Percentiles rank a stretch among this genome's conserved stretches.
Conservation (phyloP, 2,888 invertebrate species). For the Andrena chrysosceles region DNA sequence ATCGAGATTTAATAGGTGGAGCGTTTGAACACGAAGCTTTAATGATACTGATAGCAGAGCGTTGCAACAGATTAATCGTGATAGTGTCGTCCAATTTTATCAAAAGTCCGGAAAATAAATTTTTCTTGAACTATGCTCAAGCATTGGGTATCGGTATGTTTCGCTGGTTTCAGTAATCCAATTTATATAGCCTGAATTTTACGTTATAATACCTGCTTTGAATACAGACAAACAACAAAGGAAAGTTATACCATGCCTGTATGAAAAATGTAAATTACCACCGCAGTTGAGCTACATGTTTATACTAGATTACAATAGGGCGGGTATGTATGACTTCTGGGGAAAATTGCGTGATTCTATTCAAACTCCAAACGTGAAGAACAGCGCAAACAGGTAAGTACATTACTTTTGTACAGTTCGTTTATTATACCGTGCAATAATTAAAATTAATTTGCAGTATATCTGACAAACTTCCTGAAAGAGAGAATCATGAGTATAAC, state of each 20-base stretch:
- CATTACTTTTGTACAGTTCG: neutral
- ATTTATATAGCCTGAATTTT: neutral
- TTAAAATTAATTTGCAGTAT: slow-evolving; percentile 13
- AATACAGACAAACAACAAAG: slow-evolving; percentile 86
- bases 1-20: slow-evolving; percentile 90
- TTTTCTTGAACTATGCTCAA: slow-evolving; percentile 93
- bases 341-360: slow-evolving; percentile 88
- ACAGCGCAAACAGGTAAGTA: neutral
- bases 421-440: neutral
- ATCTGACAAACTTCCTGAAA: neutral
- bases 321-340: slow-evolving; percentile 90
- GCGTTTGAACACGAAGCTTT: slow-evolving; percentile 91
- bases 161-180: neutral
- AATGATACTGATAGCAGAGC: slow-evolving; percentile 90
- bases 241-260: slow-evolving; percentile 91
- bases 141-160: slow-evolving; percentile 91
- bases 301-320: slow-evolving; percentile 87
- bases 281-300: slow-evolving; percentile 89
- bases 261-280: slow-evolving; percentile 88
- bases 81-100: slow-evolving; percentile 92
- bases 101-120: slow-evolving; percentile 90
- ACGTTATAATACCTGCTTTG: neutral
- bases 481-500: neutral
- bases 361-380: slow-evolving; percentile 59
- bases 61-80: slow-evolving; percentile 92